Evolutionary conservation across 1,140 invertebrate genomes (phyloP).

Genomic region (Rhopalosiphum padi): DNA sequence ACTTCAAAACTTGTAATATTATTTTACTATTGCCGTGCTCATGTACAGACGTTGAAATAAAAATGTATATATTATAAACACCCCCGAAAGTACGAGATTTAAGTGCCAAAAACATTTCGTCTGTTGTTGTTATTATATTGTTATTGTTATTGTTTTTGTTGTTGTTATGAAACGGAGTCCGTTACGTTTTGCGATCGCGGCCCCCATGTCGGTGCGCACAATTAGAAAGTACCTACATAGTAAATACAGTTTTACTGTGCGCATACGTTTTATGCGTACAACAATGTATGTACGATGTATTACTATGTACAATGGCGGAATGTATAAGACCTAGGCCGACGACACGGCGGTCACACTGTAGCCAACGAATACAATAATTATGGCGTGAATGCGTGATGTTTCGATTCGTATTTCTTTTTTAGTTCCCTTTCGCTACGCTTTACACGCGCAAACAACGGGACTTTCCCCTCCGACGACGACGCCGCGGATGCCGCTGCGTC

Average conservation of each 20-base stretch:
- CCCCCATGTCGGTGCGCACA: not conserved
- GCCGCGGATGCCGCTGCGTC: not conserved
- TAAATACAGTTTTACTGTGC: not conserved
- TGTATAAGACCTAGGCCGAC: conserved; percentile 4
- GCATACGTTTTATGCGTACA: too few species aligned
- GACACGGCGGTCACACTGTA: conserved; percentile 9
- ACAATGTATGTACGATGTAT: not conserved
- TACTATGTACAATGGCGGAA: not conserved
- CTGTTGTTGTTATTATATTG: not conserved
- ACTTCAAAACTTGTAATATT: not conserved
- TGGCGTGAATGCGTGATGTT: not conserved
- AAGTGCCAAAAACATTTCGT: not conserved
- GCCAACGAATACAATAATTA: conserved; percentile 51
- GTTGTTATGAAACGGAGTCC: not conserved
- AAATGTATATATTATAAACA: not conserved
- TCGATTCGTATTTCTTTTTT: not conserved
- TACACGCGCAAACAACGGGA: conserved; percentile 42
- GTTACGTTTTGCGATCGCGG: not conserved
- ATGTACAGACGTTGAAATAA: not conserved
- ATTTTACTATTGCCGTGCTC: not conserved
- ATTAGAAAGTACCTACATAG: not conserved
- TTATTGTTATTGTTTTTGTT: not conserved
- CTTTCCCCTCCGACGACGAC: conserved; percentile 40
- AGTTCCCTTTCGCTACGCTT: not conserved
- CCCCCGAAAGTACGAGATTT: not conserved